Evolutionary conservation across 2,888 invertebrate genomes (phyloP).

Genomic region (Encarsia formosa): DNA sequence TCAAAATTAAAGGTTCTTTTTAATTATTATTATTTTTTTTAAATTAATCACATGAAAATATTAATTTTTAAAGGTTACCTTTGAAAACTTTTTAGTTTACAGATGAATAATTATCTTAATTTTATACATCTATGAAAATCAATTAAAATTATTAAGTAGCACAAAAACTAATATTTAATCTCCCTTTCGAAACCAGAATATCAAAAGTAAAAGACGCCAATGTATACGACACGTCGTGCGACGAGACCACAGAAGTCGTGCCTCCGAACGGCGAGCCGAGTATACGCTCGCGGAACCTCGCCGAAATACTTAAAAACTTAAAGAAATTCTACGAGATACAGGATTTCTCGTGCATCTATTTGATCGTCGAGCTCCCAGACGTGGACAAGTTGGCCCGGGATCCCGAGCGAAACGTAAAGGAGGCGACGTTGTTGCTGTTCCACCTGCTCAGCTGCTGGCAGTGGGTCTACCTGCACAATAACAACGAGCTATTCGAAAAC

Average conservation of each 20-base stretch:
- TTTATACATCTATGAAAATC: no score
- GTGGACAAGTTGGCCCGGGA: constrained; percentile 67
- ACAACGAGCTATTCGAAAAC: no score
- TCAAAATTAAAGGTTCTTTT: no score
- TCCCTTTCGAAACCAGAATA: neutral
- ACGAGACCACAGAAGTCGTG: neutral
- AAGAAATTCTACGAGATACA: constrained; percentile 60
- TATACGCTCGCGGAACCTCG: constrained; percentile 74
- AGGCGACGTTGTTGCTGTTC: constrained; percentile 73
- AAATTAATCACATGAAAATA: no score
- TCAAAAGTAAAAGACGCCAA: neutral
- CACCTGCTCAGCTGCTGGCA: constrained; percentile 84
- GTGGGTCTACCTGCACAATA: no score
- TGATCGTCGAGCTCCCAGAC: constrained; percentile 66
- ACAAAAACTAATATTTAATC: no score
- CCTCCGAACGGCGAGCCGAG: neutral
- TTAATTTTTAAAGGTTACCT: neutral
- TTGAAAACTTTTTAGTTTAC: no score
- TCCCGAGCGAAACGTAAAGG: constrained; percentile 61
- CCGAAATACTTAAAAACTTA: constrained; percentile 76
- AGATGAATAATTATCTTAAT: no score
- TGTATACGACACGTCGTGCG: neutral
- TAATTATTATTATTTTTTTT: no score
- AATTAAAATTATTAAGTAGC: no score
- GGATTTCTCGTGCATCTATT: constrained; percentile 75